Evolutionary conservation across 92 coral and sea anemone species (phyloP).

Genomic region (Pocillopora grandis): DNA sequence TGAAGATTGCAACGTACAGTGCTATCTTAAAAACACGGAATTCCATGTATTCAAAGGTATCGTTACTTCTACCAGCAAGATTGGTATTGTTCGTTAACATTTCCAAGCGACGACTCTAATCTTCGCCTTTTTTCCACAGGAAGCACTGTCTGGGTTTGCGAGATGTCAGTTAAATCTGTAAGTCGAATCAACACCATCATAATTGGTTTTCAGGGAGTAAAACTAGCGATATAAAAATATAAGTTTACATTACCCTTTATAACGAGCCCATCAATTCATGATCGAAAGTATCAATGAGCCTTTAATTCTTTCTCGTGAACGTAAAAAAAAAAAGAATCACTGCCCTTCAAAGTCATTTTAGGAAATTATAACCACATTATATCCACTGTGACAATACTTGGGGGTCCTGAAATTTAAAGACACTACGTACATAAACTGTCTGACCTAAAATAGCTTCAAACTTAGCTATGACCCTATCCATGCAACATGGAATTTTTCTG

Average conservation of each 20-base stretch:
- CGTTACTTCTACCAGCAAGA: background rate
- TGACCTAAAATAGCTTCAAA: background rate
- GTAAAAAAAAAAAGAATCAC: background rate
- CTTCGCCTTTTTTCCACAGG: background rate
- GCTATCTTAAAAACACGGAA: constrained; percentile 54
- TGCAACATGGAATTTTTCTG: too few species aligned
- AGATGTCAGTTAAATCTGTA: background rate
- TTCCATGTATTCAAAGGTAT: constrained; percentile 1
- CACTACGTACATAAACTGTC: background rate
- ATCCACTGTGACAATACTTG: background rate
- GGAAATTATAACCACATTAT: constrained; percentile 3
- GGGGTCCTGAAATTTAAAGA: background rate
- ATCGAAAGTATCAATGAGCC: background rate
- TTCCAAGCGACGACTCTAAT: background rate
- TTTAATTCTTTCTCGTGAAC: background rate
- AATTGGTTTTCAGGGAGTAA: background rate
- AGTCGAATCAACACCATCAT: background rate
- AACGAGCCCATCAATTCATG: background rate
- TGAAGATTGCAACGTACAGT: constrained; percentile 43
- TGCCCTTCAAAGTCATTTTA: background rate
- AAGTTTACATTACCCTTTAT: background rate
- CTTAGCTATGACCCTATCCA: background rate
- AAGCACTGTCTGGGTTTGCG: too few species aligned
- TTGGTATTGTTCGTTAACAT: constrained; percentile 6
- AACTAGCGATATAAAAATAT: background rate